Evolutionary conservation across 2,888 invertebrate genomes (phyloP), one percentile per base, ranked within the genome.

Genomic region (Octodonta nipae): DNA sequence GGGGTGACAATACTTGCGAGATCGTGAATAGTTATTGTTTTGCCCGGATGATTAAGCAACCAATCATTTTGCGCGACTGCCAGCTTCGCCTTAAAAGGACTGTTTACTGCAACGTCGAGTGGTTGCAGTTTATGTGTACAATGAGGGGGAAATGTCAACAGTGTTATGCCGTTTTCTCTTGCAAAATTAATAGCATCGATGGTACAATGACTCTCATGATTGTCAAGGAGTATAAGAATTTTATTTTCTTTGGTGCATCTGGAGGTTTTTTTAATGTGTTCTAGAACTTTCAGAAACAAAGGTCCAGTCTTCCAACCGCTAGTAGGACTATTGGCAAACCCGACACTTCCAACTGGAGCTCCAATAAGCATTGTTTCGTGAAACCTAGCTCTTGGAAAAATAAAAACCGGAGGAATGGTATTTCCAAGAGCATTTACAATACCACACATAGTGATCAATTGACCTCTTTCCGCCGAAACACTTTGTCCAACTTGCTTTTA

Each of bases 381-480:
- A 11, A 26, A 12, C 3, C 26, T n/a, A 4, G 13, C 6, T 4
- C 26, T 3, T 5, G 12, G 12, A 26, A 26, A 26, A 6, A 26
- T 26, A 4, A 26, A 26, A 5, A 26, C 4, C 8, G 32, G 32
- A 7, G 32, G 32, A 3, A 32, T 13, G 12, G 10, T 10, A 15
- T 26, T 26, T 5, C 29, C 28, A 24, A 15, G 5, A 5, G 33
- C 33, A 29, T 24, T 29, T 2, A 24, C 11, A 15, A 15, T 15
- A 6, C n/a, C 12, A 12, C 11, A 13, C 29, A 29, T n/a, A 22
- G 36, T 36, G 8, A 33, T 22, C 13, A 15, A 13, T 17, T 26
- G 26, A 3, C 36, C 36, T 28, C 36, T 12, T 17, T 36, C 33
- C 11, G 28, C 36, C 14, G 36, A 36, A 7, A 29, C 30, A 3